Evolutionary conservation across 2,888 invertebrate species (phyloP).

Genomic region (Orchesellides sinensis): DNA sequence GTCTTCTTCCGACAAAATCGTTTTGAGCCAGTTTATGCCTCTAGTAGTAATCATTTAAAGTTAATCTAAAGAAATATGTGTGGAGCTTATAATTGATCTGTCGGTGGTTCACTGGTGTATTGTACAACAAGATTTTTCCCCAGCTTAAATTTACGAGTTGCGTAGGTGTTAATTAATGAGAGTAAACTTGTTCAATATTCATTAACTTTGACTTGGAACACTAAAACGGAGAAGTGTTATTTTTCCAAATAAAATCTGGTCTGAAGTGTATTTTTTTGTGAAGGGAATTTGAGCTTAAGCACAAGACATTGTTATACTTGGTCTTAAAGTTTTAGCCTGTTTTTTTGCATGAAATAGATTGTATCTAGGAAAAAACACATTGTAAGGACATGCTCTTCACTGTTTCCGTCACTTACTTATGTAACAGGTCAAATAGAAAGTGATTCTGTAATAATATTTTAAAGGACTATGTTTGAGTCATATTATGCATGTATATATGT

Average conservation of each 20-base stretch:
- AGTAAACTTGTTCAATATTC: slow-evolving; percentile 58
- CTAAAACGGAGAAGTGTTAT: slow-evolving; percentile 1
- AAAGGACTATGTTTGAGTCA: slow-evolving; percentile 31
- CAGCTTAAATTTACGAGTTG: slow-evolving; percentile 58
- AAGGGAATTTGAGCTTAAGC: slow-evolving; percentile 14
- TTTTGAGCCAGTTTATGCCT: slow-evolving; percentile 27
- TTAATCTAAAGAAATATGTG: slow-evolving; percentile 33
- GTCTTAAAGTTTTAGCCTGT: background rate
- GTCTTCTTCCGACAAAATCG: slow-evolving; percentile 48
- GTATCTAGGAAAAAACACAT: slow-evolving; percentile 3
- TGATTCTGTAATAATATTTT: background rate
- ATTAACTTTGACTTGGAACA: slow-evolving; percentile 26
- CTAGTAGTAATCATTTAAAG: slow-evolving; percentile 19
- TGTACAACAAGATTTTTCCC: slow-evolving; percentile 24
- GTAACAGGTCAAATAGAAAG: background rate
- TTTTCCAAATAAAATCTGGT: slow-evolving; percentile 9
- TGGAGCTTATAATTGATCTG: slow-evolving; percentile 63
- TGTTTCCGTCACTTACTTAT: background rate
- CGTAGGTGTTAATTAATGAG: slow-evolving; percentile 71
- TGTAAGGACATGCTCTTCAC: slow-evolving; percentile 32
- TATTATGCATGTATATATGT: background rate
- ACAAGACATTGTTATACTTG: background rate
- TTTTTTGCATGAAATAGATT: slow-evolving; percentile 28
- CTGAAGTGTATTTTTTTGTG: slow-evolving; percentile 33
- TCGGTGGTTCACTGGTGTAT: slow-evolving; percentile 29